These are phyloP conservation scores for Pristiophorus japonicus DNA, from an alignment of 2,113 vertebrate species.

Conservation along the genomic window DNA sequence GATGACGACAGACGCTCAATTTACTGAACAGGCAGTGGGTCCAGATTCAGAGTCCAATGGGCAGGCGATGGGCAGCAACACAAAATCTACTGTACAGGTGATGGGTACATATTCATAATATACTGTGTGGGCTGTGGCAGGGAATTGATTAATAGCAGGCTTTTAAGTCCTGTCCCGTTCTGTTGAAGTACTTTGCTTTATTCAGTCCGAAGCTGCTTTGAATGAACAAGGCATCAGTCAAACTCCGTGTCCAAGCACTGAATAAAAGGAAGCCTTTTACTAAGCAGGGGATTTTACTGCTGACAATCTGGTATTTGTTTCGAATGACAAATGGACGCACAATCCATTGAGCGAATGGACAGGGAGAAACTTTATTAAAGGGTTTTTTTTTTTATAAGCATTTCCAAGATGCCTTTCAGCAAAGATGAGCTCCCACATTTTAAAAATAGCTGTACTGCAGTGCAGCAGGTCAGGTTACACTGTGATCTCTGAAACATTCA, in stretches of 20 bases:
- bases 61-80: too few relatives aligned
- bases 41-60: too few relatives aligned
- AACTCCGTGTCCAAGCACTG: background rate
- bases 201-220: slow-evolving; percentile 25
- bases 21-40: too few relatives aligned
- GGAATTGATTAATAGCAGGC: background rate
- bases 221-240: slow-evolving; percentile 27
- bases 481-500: background rate
- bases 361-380: background rate
- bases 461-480: background rate
- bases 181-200: background rate
- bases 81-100: too few relatives aligned
- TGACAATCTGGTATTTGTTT: slow-evolving; percentile 5
- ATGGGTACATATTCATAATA: background rate
- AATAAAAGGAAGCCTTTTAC: background rate
- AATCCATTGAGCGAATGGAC: background rate
- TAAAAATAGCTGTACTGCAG: background rate
- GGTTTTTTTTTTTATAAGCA: background rate
- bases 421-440: background rate
- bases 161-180: background rate
- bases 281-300: background rate
- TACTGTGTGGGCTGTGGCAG: background rate
- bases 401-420: slow-evolving; percentile 3
- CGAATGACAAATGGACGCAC: background rate
- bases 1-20: background rate